Evolutionary conservation across 2,888 invertebrate genomes (phyloP), one percentile per base, ranked within the genome.

Genomic region (Pegoplata infirma): DNA sequence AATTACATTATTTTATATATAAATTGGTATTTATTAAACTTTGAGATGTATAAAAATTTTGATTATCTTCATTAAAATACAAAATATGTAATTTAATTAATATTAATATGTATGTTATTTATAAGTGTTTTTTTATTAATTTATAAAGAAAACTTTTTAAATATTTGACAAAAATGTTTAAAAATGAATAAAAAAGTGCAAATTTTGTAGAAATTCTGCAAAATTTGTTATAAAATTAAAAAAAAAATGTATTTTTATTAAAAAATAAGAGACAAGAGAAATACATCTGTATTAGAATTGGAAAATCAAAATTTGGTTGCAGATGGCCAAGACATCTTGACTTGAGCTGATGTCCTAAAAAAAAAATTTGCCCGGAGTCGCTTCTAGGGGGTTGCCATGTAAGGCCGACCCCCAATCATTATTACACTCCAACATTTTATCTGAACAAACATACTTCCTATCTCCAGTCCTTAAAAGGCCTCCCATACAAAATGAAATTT

Each of bases 81-180:
- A 32, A 36, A 63, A 28, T 47, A 46, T 46, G 16, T 28, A 49
- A 36, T 8, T 3, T 12, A 36, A 51, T 44, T 66, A 59, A 14
- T 56, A 55, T 61, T 72, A 72, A 46, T 56, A 19, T 46, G 28
- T 55, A 53, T 66, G 25, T 76, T 67, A 66, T 36, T 44, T 49
- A 23, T 76, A 66, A 76, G 61, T 67, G 66, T 72, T 71, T 76
- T 67, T 76, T 76, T 72, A 61, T 28, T 76, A 71, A 64, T 67
- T 72, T 55, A 66, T 71, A 53, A 61, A n/a, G n/a, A n/a, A 68
- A 76, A 28, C 6, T 36, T 36, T 12, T 61, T n/a, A 40, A 58
- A 66, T 49, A 23, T 21, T 56, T 23, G 46, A 32, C n/a, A n/a
- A 56, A 58, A 58, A 47, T 40, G 8, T 21, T 14, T 16, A n/a